Base-by-base conservation (phyloP, 1,140 invertebrate genomes). In the Heliothis virescens region DNA sequence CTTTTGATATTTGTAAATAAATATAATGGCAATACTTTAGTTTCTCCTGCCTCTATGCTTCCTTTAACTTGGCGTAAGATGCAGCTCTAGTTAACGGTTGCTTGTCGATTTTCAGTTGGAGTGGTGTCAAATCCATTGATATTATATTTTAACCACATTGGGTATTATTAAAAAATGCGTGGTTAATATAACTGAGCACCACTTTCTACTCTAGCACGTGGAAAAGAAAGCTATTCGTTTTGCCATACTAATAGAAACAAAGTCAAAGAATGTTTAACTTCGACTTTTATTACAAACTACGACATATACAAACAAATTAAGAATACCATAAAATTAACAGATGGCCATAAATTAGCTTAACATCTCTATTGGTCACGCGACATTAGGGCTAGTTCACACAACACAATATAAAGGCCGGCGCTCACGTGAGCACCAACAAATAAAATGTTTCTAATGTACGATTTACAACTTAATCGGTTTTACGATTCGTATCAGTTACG, bases 401-500 rank as follows among this genome's bases (percentile, higher is more conserved):
- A 13, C 16, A 75, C 21, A 55, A 21, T 10, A 60, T 62, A 59
- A 60, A 50, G 72, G 29, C 55, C n/a, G 55, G 34, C 11, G n/a
- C 12, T 9, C 57, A 15, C 16, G 18, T 11, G 41, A 50, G 48
- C 13, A 57, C 12, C 29, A 75, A 62, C 55, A 62, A 75, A 60
- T 74, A 74, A 74, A 74, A 74, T 48, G 47, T 48, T 15, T 10
- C 63, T 12, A 48, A 75, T 71, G 47, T 53, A 26, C 21, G 16
- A 13, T 75, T 75, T 75, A 75, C 18, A 75, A 75, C 72, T 75
- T 75, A 50, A 75, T 75, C 62, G 47, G 11, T 62, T 62, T 75
- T 62, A 62, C 41, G 34, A 34, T 50, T 47, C 55, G 57, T 75
- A 75, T 60, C 55, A 47, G 48, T 60, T 74, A 60, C 72, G 34